phyloP scores from a whole-genome alignment of 2,888 invertebrate genomes.

The Beris chalybata region DNA sequence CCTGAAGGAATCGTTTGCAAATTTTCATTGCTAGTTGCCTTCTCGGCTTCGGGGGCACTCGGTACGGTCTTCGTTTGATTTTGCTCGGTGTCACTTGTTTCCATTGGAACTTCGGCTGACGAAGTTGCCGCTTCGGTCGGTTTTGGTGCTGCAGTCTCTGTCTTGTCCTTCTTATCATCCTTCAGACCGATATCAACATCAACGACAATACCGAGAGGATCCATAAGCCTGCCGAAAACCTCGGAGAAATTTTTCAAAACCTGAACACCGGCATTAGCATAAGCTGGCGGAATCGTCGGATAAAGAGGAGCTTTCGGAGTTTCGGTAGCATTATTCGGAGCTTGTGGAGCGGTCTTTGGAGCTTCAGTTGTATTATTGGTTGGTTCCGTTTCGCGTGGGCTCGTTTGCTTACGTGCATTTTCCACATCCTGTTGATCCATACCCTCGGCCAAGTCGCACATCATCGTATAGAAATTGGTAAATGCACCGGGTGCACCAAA shows the following conservation, averaged over 20 bases:
- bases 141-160: neutral
- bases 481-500: slow-evolving; percentile 42
- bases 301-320: neutral
- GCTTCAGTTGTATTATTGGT: neutral
- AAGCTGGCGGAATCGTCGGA: slow-evolving; percentile 23
- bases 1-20: neutral
- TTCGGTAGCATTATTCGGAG: neutral
- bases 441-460: slow-evolving; percentile 48
- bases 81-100: neutral
- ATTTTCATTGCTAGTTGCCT: neutral
- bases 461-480: slow-evolving; percentile 46
- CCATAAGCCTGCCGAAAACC: slow-evolving; percentile 54
- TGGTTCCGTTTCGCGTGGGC: neutral
- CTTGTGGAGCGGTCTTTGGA: neutral
- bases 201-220: slow-evolving; percentile 45
- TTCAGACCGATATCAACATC: slow-evolving; percentile 34
- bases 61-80: neutral
- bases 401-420: slow-evolving; percentile 17
- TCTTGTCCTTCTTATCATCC: slow-evolving; percentile 7
- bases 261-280: slow-evolving; percentile 51
- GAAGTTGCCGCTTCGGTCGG: neutral
- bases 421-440: slow-evolving; percentile 29
- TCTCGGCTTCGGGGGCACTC: neutral
- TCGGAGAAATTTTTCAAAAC: slow-evolving; percentile 53
- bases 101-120: neutral